Evolutionary conservation across 1,140 invertebrate genomes (phyloP).

Genomic region (Antheraea mylitta): DNA sequence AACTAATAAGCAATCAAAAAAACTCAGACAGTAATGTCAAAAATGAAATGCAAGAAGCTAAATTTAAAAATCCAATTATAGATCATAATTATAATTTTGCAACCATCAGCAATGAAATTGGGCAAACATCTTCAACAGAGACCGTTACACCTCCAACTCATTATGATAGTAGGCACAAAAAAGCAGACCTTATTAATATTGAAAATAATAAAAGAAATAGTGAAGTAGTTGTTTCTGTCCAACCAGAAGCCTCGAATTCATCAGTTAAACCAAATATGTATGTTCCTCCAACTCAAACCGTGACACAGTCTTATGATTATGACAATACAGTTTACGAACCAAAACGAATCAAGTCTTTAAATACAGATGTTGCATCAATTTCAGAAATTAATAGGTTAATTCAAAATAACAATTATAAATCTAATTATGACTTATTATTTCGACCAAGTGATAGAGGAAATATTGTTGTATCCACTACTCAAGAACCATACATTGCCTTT

Average conservation of each 20-base stretch:
- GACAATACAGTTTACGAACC: conserved; percentile 41
- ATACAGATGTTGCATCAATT: conserved; percentile 5
- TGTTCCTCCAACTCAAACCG: conserved; percentile 44
- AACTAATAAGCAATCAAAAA: conserved; percentile 22
- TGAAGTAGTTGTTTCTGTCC: not conserved
- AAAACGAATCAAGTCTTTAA: conserved; percentile 30
- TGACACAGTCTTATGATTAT: conserved; percentile 50
- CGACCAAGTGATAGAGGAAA: not conserved
- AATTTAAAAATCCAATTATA: not conserved
- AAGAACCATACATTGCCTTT: not conserved
- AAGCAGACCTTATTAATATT: not conserved
- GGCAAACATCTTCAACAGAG: not conserved
- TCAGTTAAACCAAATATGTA: conserved; percentile 27
- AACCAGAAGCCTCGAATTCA: not conserved
- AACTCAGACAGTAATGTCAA: not conserved
- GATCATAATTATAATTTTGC: not conserved
- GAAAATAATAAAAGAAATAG: not conserved
- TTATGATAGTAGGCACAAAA: not conserved
- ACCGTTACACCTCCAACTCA: not conserved
- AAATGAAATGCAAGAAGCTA: not conserved
- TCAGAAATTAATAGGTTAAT: not conserved
- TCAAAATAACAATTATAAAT: not conserved
- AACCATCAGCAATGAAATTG: not conserved
- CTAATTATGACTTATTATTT: not conserved
- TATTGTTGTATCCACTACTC: not conserved